Base-by-base conservation (phyloP, 2,113 vertebrate species). In the Butorides virescens region DNA sequence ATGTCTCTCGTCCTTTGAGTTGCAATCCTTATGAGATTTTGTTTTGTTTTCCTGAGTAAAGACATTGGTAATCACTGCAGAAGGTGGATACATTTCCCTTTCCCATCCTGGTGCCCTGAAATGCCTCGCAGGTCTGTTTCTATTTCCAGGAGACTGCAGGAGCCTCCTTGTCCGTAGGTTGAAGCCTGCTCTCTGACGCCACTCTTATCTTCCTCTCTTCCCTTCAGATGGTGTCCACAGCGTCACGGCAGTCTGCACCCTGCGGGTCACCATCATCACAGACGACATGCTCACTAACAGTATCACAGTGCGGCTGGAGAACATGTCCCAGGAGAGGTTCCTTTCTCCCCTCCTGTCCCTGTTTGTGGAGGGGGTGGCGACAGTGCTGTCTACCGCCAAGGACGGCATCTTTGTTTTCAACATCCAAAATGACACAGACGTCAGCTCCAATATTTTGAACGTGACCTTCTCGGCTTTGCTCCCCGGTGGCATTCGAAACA, bases 251-350 rank as follows among this genome's bases (percentile, higher is more conserved):
- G 93, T 97, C 47, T 99, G 99, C 96, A 99, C 99, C 5, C 98
- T 99, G 91, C 98, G 99, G 0, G 99, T 99, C 88, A 99, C 99
- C 95, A 99, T 99, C 98, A 99, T 99, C 97, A 99, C 99, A 0
- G 99, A 99, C 0, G 99, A 99, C 98, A 99, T 99, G 99, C 96
- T 99, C 84, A 99, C 99, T 91, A 99, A 99, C 98, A 99, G 99
- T 98, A 99, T 99, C 98, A 99, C 99, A 0, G 99, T 99, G 55
- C 99, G 99, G 2, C 98, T 99, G 97, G 99, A 99, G 97, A 99
- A 99, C 98, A 99, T 99, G 99, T 99, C 99, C 6, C 99, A 99
- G 98, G 99, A 99, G 97, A 98, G 97, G 92, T 99, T 99, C 97
- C 98, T 99, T 23, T 99, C 99, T 7, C 99, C 99, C 0, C 98